Evolutionary conservation across 1,140 invertebrate genomes (phyloP), one percentile per base, ranked within the genome.

Genomic region (Neomicropteryx cornuta): DNA sequence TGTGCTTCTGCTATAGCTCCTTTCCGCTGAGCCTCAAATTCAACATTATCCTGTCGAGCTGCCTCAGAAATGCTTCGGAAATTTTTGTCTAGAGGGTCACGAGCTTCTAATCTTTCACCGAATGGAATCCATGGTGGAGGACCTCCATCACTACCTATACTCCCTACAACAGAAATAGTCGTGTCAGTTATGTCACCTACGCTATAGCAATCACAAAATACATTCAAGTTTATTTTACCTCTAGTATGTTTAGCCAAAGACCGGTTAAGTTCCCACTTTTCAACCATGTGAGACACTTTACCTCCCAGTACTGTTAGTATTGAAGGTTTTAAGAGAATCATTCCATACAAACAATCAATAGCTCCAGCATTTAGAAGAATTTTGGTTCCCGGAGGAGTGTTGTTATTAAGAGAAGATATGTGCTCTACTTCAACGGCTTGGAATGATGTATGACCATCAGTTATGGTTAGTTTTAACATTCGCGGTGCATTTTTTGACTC

Each of bases 51-150:
- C 45, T 75, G 70, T 32, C 72, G 71, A 14, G 48, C 51, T 20
- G 68, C 55, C 46, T 75, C 73, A 35, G 77, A 72, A 13, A 81
- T 53, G 42, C 81, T 80, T 56, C 85, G 87, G 29, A 87, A 86
- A 47, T 77, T 73, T 43, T 71, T 70, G 43, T 82, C 75, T 43
- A 76, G 64, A n/a, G 51, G 42, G 23, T 74, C 60, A 18, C 61
- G 54, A 10, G 74, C 62, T 49, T 73, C 73, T 24, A 79, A 53
- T 53, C 79, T 79, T 50, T 85, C 79, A 1, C 88, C 89, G 72
- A 95, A 93, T 28, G 87, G 81, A 44, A 92, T 87, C 86, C 88
- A 94, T 29, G 81, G 81, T 27, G 87, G 87, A n/a, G 84, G 84
- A 2, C 83, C 79, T 43, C 81, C 79, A 50, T 85, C 77, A 24